These are phyloP conservation scores for Arremon aurantiirostris DNA, from an alignment of 2,797 vertebrate genomes.

Conservation along the genomic window DNA sequence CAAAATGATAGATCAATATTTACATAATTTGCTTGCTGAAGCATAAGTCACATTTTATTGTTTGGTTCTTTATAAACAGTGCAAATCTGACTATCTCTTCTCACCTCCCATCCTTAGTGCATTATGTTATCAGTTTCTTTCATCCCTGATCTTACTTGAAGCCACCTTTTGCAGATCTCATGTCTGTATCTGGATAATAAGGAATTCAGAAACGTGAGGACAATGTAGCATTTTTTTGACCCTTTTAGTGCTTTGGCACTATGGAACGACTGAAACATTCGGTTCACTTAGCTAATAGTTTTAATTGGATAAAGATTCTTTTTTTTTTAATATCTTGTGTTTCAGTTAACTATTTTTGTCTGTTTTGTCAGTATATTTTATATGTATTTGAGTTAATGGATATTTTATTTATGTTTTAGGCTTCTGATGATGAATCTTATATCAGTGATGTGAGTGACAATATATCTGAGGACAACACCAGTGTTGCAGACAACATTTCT, in stretches of 20 bases:
- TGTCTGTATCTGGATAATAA: neutral
- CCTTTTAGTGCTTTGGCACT: neutral
- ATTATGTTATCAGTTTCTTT: neutral
- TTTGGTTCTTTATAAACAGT: neutral
- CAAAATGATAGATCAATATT: neutral
- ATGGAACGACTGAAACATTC: neutral
- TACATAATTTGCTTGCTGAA: neutral
- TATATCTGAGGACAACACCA: conserved; percentile 99
- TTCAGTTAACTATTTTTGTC: neutral
- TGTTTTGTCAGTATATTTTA: neutral
- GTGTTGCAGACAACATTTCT: conserved; percentile 95
- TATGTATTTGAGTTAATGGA: neutral
- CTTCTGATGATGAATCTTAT: conserved; percentile 98
- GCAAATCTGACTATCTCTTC: neutral
- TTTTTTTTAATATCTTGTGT: neutral
- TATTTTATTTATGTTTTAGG: conserved; percentile 74
- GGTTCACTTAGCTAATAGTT: neutral
- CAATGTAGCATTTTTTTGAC: neutral
- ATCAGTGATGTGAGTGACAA: conserved; percentile 99
- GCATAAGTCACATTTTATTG: rapidly evolving
- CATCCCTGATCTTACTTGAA: neutral
- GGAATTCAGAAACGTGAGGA: neutral
- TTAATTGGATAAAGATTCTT: neutral
- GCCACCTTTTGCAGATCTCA: neutral
- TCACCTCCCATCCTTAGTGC: rapidly evolving